Evolutionary conservation across 2,888 invertebrate genomes (phyloP), one percentile per base, ranked within the genome.

Genomic region (Cerastis leucographa): DNA sequence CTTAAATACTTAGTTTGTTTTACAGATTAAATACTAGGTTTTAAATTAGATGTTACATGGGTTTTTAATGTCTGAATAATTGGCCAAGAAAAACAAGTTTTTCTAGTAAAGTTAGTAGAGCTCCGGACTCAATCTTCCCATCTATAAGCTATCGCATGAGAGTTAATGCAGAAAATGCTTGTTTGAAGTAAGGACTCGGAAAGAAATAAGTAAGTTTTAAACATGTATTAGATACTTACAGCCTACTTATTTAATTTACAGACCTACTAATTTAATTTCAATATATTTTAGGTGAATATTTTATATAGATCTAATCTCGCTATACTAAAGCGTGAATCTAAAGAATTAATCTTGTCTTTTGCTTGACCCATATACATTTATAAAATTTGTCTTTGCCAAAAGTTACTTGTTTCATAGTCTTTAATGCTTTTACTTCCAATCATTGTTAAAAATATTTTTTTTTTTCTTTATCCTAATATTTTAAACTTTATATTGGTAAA

Each of bases 401-500:
- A 51, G 14, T 19, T 51, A 14, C 42, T 25, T 19, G 54, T 44
- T 74, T 25, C 40, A 25, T 46, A 19, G 76, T 51, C 62, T 62
- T 74, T 61, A 61, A 49, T 74, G 44, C 74, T 56, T 74, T n/a
- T 46, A 29, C 19, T 29, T 49, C 9, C 22, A 75, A 61, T 61
- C 8, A 17, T 40, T 59, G 40, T 40, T 8, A 51, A 61, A 74
- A 74, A 75, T 49, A 74, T n/a, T 6, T 17, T 29, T n/a, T 11
- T 19, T 29, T 42, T 22, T 42, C 6, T 62, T 61, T 61, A 71
- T 42, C 14, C 44, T n/a, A 22, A 40, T 22, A 46, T 40, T 49
- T 29, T 29, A 54, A 17, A 46, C 7, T 49, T 25, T 4, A 40
- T 22, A 46, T 40, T 11, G 9, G 1, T 22, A 46, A 46, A 22